phyloP scores from a whole-genome alignment of 2,888 invertebrate genomes.

The Hydrotaea cyrtoneurina region DNA sequence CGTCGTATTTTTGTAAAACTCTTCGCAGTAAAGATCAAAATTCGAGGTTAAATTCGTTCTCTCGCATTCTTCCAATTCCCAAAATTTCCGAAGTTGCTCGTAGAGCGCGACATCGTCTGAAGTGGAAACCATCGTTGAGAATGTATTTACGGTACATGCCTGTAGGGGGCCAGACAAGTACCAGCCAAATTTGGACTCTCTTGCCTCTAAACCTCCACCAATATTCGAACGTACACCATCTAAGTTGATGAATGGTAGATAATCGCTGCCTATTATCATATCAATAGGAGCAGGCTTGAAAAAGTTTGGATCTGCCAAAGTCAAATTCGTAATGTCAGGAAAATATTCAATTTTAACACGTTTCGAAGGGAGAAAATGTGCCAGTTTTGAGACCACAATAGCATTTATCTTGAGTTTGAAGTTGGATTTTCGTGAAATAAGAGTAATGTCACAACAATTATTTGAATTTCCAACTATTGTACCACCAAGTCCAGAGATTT shows the following conservation, averaged over 20 bases:
- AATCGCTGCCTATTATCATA: no score
- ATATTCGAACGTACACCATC: not conserved
- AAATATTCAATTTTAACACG: not conserved
- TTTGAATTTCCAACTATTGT: slow-evolving; percentile 6
- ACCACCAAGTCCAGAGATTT: slow-evolving; percentile 14
- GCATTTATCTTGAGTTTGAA: not conserved
- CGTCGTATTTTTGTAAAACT: not conserved
- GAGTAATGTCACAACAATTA: not conserved
- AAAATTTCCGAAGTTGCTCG: slow-evolving; percentile 5
- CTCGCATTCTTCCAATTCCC: no score
- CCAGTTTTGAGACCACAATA: not conserved
- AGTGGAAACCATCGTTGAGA: no score
- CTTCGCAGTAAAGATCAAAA: slow-evolving; percentile 15
- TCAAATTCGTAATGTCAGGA: not conserved
- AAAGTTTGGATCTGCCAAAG: no score
- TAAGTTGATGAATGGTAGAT: slow-evolving; percentile 34
- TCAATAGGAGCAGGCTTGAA: no score
- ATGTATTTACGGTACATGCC: no score
- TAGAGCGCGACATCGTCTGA: not conserved
- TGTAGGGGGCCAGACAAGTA: no score
- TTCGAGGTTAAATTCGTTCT: not conserved
- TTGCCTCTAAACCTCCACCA: no score
- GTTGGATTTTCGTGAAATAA: no score
- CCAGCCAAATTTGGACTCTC: no score
- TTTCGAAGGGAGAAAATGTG: not conserved